Percentiles rank a stretch among this genome's conserved stretches.
Evolutionary conservation across 2,888 invertebrate genomes (phyloP).

Genomic region (Caenorhabditis panamensis): DNA sequence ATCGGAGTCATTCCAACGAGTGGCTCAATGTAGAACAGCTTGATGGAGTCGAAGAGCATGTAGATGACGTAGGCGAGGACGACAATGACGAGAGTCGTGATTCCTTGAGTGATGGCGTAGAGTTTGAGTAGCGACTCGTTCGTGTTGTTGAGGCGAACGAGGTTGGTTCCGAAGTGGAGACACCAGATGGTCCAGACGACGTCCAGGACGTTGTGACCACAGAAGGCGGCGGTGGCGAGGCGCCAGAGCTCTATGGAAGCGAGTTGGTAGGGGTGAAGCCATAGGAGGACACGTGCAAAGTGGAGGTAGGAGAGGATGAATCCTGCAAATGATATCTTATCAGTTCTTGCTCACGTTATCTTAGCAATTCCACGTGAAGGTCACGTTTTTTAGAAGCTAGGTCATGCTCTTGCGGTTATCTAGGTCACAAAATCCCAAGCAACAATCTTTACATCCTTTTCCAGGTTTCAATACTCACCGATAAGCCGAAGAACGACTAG

Average conservation of each 20-base stretch:
- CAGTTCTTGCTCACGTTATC: neutral
- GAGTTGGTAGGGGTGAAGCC: slow-evolving; percentile 65
- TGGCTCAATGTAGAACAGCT: slow-evolving; percentile 64
- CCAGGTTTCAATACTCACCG: too few species aligned
- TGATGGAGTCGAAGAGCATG: slow-evolving; percentile 55
- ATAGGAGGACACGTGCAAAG: slow-evolving; percentile 59
- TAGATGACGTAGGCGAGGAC: slow-evolving; percentile 59
- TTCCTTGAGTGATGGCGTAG: slow-evolving; percentile 69
- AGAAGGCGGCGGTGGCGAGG: slow-evolving; percentile 71
- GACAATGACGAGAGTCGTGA: slow-evolving; percentile 56
- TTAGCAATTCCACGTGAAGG: neutral
- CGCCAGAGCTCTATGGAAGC: slow-evolving; percentile 75
- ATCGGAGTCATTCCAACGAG: slow-evolving; percentile 67
- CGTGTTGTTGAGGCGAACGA: slow-evolving; percentile 66
- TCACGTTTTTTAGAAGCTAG: neutral
- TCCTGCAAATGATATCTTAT: slow-evolving; percentile 39
- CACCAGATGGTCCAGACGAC: slow-evolving; percentile 71
- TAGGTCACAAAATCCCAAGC: too few species aligned
- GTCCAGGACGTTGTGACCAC: slow-evolving; percentile 76
- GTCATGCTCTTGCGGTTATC: too few species aligned
- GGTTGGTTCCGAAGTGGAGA: slow-evolving; percentile 64
- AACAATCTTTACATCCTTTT: too few species aligned
- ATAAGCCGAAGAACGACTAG: slow-evolving; percentile 58
- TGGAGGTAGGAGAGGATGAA: slow-evolving; percentile 58
- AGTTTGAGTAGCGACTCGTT: slow-evolving; percentile 66